Evolutionary conservation across 2,797 vertebrate species (phyloP).

Genomic region (Pipistrellus nathusii): DNA sequence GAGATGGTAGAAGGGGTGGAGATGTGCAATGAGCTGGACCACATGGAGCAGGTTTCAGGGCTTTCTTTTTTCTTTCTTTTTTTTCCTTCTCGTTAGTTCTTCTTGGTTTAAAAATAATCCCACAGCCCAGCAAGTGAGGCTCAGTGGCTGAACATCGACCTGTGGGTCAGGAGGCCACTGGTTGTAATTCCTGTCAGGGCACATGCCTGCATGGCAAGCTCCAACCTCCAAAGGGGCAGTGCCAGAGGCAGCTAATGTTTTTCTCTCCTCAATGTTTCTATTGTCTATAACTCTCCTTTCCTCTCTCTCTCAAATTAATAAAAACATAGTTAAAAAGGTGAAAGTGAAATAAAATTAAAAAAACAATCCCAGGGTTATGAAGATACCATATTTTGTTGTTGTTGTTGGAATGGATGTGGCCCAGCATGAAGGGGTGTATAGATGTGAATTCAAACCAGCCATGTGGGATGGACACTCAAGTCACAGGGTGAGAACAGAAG

Average conservation of each 20-base stretch:
- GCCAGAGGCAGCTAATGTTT: no score
- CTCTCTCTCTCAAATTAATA: no score
- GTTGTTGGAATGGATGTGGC: no score
- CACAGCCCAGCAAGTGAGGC: no score
- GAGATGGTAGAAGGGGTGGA: background rate
- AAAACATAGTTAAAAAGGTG: no score
- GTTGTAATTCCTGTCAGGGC: no score
- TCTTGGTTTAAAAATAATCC: background rate
- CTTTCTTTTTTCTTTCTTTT: background rate
- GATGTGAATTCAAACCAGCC: background rate
- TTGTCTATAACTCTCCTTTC: no score
- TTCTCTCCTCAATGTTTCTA: no score
- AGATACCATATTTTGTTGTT: background rate
- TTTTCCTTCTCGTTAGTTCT: background rate
- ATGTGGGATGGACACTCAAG: accelerated
- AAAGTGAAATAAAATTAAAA: no score
- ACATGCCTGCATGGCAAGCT: accelerated
- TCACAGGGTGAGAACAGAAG: background rate
- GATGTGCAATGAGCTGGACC: background rate
- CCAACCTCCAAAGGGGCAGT: no score
- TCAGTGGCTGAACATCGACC: no score
- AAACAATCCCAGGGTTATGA: background rate
- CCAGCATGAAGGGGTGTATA: background rate
- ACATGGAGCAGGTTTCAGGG: background rate
- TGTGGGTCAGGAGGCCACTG: no score